These are phyloP conservation scores for Aromia moschata DNA, from an alignment of 2,888 invertebrate species.

Conservation along the genomic window DNA sequence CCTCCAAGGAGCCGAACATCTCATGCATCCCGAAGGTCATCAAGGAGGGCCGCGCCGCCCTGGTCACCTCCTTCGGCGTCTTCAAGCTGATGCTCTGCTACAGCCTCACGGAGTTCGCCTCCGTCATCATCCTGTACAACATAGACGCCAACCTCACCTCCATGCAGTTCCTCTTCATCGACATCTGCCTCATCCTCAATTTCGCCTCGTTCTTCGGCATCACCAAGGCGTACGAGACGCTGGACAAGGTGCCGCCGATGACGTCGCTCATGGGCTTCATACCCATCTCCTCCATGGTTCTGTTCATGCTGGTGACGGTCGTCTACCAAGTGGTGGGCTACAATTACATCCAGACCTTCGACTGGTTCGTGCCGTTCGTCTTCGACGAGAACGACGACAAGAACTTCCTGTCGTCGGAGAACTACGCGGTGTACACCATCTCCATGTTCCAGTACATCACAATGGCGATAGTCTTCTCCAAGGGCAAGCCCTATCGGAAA, in stretches of 20 bases:
- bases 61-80: slow-evolving; percentile 96
- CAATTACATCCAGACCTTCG: slow-evolving; percentile 64
- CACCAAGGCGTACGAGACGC: slow-evolving; percentile 65
- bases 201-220: slow-evolving; percentile 74
- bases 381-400: slow-evolving; percentile 51
- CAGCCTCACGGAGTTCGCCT: slow-evolving; percentile 89
- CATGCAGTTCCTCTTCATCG: slow-evolving; percentile 73
- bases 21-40: slow-evolving; percentile 84
- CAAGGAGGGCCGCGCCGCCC: slow-evolving; percentile 89
- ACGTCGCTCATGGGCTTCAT: slow-evolving; percentile 65
- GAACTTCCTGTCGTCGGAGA: slow-evolving; percentile 65
- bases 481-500: slow-evolving; percentile 73
- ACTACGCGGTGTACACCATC: slow-evolving; percentile 70
- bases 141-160: slow-evolving; percentile 72
- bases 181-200: slow-evolving; percentile 70
- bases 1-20: slow-evolving; percentile 85
- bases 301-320: slow-evolving; percentile 65
- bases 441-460: slow-evolving; percentile 75
- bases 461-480: slow-evolving; percentile 71
- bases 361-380: slow-evolving; percentile 67
- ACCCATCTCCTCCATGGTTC: slow-evolving; percentile 65
- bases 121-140: slow-evolving; percentile 86
- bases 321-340: slow-evolving; percentile 64
- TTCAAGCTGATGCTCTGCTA: slow-evolving; percentile 99
- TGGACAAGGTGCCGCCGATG: slow-evolving; percentile 67